Evolutionary conservation across 2,888 invertebrate species (phyloP), one percentile per base, ranked within the genome.

Genomic region (Drosophila lutescens): DNA sequence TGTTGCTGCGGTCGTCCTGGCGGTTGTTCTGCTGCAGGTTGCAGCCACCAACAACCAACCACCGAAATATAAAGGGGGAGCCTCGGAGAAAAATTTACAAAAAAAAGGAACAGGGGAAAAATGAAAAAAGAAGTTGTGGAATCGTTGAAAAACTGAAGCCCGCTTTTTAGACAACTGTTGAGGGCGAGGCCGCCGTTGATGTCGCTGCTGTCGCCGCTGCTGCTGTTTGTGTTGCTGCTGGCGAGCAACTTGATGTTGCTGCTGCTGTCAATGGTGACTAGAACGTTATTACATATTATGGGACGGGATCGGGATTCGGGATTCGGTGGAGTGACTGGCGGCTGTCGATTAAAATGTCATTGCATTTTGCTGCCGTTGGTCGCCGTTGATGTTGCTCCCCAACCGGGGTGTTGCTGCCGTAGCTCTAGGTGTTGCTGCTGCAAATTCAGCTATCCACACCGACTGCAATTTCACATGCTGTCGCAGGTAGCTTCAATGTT

Each of bases 311-410:
- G 41, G 40, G 40, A 40, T 9, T 40, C 62, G 43, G 53, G 73
- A 47, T 46, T 69, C 43, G 34, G 61, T 9, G 38, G 38, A 44
- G 17, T 30, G 55, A 26, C 54, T 34, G 54, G 60, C 60, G 82
- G 53, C 78, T 86, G 85, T 81, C 86, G 84, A 85, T 85, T 88
- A 88, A 85, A 85, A 88, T 88, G 84, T 88, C 84, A 86, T 88
- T 80, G 76, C 86, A 73, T 78, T 83, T 87, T 66, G 88, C 88
- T 86, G 88, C 86, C 73, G 82, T 67, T 73, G 67, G 38, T 47
- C 51, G 34, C 34, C 13, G 34, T 34, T 34, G 30, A 2, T 54
- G 47, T 23, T 43, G 77, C 57, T 66, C 65, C 61, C 68, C 9
- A 47, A 30, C 47, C 32, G 47, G 15, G 12, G 9, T 17, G 62